phyloP scores from a whole-genome alignment of 2,113 vertebrate species.

The Halichoeres trimaculatus region DNA sequence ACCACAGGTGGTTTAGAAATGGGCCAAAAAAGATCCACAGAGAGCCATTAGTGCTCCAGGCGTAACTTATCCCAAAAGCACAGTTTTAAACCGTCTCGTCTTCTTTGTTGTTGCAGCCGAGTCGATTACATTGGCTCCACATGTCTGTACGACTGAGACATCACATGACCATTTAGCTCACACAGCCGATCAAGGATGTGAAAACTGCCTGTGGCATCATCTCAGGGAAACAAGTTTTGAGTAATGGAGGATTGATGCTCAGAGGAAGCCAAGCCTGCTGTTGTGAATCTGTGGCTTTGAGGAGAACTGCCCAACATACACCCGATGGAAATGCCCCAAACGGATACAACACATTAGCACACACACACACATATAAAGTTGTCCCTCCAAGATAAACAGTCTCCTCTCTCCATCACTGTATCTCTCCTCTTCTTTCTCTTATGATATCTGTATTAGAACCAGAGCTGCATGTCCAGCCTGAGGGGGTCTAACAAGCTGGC shows the following conservation, averaged over 20 bases:
- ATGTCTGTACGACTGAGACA: background rate
- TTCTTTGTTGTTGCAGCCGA: constrained; percentile 7
- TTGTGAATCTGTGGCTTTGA: constrained; percentile 20
- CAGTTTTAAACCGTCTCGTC: constrained; percentile 29
- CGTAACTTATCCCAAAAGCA: constrained; percentile 49
- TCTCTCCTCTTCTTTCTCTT: constrained; percentile 40
- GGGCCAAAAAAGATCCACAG: constrained; percentile 57
- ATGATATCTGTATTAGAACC: constrained; percentile 55
- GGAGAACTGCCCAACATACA: constrained; percentile 8
- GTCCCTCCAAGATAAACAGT: constrained; percentile 44
- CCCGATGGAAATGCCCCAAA: constrained; percentile 18
- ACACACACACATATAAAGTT: constrained; percentile 35
- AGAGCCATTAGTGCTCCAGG: constrained; percentile 53
- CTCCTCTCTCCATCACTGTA: constrained; percentile 19
- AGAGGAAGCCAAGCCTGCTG: constrained; percentile 19
- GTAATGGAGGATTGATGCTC: constrained; percentile 18
- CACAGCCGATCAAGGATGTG: constrained; percentile 2
- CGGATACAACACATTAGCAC: constrained; percentile 11
- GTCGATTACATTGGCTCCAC: background rate
- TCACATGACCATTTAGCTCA: constrained; percentile 15
- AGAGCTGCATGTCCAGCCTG: constrained; percentile 38
- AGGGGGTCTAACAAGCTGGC: constrained; percentile 33
- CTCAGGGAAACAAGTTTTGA: background rate
- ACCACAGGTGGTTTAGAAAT: constrained; percentile 64
- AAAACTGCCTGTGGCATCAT: constrained; percentile 19